Evolutionary conservation across 2,113 vertebrate species (phyloP), one percentile per base, ranked within the genome.

Genomic region (Riparia riparia): DNA sequence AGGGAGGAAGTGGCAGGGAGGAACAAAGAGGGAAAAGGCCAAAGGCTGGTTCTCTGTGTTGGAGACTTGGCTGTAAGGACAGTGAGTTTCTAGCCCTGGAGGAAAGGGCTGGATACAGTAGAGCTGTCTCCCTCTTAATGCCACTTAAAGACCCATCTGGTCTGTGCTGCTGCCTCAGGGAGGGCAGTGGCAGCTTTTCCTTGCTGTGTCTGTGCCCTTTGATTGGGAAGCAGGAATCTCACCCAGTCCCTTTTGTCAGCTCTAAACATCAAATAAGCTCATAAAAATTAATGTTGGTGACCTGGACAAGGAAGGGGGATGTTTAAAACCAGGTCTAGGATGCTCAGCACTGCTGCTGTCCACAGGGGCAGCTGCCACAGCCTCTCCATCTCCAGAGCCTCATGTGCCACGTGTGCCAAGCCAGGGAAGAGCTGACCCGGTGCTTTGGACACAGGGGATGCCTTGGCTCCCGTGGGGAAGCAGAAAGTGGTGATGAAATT

Each of bases 391-490:
- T 50, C 47, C 71, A 17, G 66, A 66, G 32, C 61, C 44, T 85
- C 78, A 2, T 0, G 0, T 73, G 56, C 50, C 14, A 6, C 21
- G 7, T 49, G 45, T 31, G 4, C 32, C 24, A 17, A 1, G 0
- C 11, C 34, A 31, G 70, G 89, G 56, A 58, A 71, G 85, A 47
- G 60, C 22, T 1, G 26, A 51, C 53, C 34, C 0, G 0, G 17
- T 37, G 77, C 53, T 74, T 57, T 65, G 84, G 82, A 41, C 34
- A 32, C 12, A 15, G 45, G 42, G 9, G 32, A 15, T 87, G 73
- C 60, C 53, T 71, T 74, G 70, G 32, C 78, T 88, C n/a, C 64
- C 0, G 1, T 28, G 24, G 41, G 37, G 81, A 66, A 32, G n/a
- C 56, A 93, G 82, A 68, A 95, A 56, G 70, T 39, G 70, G 51